Percentiles rank a stretch among this genome's conserved stretches.
Conservation (phyloP, 35 echinoderm and acorn worm genomes). For the Ptychodera flava region DNA sequence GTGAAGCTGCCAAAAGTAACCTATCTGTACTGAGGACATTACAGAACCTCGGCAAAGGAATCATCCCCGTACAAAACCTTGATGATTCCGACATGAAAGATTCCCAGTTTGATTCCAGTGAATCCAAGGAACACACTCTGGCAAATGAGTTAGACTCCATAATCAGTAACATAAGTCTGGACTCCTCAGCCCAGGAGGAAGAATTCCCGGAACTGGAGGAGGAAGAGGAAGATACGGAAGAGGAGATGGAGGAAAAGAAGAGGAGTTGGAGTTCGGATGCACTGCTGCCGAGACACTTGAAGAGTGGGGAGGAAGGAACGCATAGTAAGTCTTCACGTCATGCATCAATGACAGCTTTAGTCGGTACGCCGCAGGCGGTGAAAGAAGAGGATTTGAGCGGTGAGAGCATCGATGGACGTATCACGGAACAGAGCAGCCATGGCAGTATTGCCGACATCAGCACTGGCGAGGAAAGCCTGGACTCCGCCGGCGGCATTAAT, state of each 20-base stretch:
- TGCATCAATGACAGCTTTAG: slow-evolving; percentile 55
- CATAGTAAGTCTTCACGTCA: background rate
- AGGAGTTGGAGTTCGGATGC: background rate
- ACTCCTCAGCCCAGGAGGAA: background rate
- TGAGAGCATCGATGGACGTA: background rate
- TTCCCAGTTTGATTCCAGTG: background rate
- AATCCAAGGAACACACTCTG: background rate
- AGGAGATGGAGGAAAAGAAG: background rate
- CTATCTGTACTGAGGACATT: slow-evolving; percentile 67
- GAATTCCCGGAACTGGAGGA: background rate
- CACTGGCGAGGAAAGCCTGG: slow-evolving; percentile 63
- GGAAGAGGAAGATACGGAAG: too few species aligned
- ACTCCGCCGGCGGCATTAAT: slow-evolving; percentile 64
- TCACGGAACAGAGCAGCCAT: slow-evolving; percentile 37
- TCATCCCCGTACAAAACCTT: slow-evolving; percentile 20
- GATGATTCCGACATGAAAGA: background rate
- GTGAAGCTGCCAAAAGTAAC: slow-evolving; percentile 69
- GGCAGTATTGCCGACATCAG: slow-evolving; percentile 61
- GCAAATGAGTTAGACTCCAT: background rate
- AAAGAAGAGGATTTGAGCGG: background rate
- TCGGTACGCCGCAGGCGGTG: slow-evolving; percentile 53
- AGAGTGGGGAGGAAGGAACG: background rate
- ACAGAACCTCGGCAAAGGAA: slow-evolving; percentile 90
- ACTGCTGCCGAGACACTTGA: background rate
- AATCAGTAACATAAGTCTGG: background rate